Evolutionary conservation across 2,888 invertebrate species (phyloP), one percentile per base, ranked within the genome.

Genomic region (Altica lythri): DNA sequence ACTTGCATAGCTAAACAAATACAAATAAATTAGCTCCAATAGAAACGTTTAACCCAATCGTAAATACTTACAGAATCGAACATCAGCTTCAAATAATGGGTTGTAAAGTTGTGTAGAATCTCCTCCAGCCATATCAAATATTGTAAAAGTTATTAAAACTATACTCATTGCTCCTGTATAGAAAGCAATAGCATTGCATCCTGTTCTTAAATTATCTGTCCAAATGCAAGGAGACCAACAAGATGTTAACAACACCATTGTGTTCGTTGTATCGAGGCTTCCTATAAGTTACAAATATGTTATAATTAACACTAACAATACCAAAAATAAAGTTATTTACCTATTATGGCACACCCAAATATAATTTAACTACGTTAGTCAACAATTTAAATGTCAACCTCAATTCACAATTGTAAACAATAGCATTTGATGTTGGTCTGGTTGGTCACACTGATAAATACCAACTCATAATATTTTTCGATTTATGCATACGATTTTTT

Each of bases 221-320:
- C 92, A 93, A 68, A 93, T 87, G 68, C 88, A 89, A 53, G 93
- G 93, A 4, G 92, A 89, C 92, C 93, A 93, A 73, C 90, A 93
- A 0, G 91, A 87, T 66, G 85, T 80, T 48, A 92, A 68, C 9
- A 84, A 84, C 90, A 91, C 91, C 13, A 49, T 57, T 25, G 42
- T 40, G n/a, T 47, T 2, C 29, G 16, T 18, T 35, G 10, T n/a
- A n/a, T n/a, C n/a, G n/a, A n/a, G n/a, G n/a, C n/a, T n/a, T n/a
- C n/a, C n/a, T n/a, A n/a, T n/a, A n/a, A n/a, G n/a, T n/a, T n/a
- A n/a, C n/a, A n/a, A n/a, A n/a, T n/a, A n/a, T n/a, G n/a, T n/a
- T n/a, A n/a, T n/a, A n/a, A n/a, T n/a, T n/a, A n/a, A n/a, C n/a
- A n/a, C n/a, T n/a, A n/a, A n/a, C n/a, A n/a, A n/a, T n/a, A n/a